phyloP scores from a whole-genome alignment of 2,888 invertebrate genomes.

The Cryptophagus acutangulus region DNA sequence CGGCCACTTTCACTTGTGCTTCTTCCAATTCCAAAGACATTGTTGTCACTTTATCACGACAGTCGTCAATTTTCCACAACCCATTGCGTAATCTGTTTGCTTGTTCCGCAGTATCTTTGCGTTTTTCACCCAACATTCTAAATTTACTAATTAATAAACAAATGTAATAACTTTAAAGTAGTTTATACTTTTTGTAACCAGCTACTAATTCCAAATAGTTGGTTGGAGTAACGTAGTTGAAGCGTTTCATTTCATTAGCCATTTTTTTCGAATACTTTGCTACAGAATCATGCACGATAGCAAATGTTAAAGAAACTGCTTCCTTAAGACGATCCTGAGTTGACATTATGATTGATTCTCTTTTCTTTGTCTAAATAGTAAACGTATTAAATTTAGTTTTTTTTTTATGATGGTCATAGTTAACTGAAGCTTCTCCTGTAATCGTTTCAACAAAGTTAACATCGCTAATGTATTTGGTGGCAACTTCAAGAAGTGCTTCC shows the following conservation, averaged over 20 bases:
- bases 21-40: conserved; percentile 80
- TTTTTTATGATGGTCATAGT: conserved; percentile 13
- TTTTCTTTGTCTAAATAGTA: conserved; percentile 35
- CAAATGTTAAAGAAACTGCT: conserved; percentile 69
- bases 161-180: not conserved
- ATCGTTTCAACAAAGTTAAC: conserved; percentile 68
- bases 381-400: not conserved
- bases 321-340: conserved; percentile 59
- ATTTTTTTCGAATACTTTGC: conserved; percentile 65
- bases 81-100: conserved; percentile 79
- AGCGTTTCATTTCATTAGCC: conserved; percentile 71
- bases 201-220: conserved; percentile 81
- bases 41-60: conserved; percentile 70
- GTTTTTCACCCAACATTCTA: conserved; percentile 68
- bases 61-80: conserved; percentile 82
- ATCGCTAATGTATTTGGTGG: conserved; percentile 71
- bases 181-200: conserved; percentile 70
- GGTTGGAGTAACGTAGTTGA: conserved; percentile 84
- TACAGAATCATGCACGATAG: conserved; percentile 80
- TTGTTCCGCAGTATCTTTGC: conserved; percentile 63
- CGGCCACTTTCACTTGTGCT: conserved; percentile 69
- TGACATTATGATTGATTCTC: conserved; percentile 40
- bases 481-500: conserved; percentile 84
- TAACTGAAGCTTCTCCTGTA: conserved; percentile 56
- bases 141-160: too few relatives aligned